phyloP scores from a whole-genome alignment of 1,140 invertebrate genomes.

The Monomorium pharaonis region DNA sequence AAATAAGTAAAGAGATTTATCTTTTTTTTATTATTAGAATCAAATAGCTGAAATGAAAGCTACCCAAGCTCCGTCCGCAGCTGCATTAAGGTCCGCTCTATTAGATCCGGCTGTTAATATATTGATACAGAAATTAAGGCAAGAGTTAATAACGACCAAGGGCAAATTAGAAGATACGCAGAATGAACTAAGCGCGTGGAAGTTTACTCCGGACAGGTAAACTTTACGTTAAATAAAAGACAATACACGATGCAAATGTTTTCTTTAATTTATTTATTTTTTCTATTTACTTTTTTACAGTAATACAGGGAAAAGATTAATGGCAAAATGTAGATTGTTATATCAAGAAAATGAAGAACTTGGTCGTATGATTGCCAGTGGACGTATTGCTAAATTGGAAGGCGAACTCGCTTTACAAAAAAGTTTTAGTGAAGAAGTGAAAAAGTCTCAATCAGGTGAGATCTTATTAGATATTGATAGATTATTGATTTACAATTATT shows the following conservation, averaged over 20 bases:
- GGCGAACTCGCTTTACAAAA: constrained; percentile 97
- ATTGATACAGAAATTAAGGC: constrained; percentile 95
- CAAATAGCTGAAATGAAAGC: constrained; percentile 96
- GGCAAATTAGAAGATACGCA: constrained; percentile 98
- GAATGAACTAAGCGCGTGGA: constrained; percentile 99
- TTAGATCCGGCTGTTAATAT: constrained; percentile 98
- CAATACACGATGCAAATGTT: not conserved
- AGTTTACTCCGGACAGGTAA: constrained; percentile 98
- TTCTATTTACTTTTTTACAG: no score
- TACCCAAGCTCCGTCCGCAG: constrained; percentile 91
- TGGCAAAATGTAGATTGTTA: constrained; percentile 98
- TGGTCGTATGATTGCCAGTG: constrained; percentile 97
- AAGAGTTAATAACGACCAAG: constrained; percentile 95
- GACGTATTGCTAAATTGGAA: constrained; percentile 97
- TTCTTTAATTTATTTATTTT: constrained; percentile 44
- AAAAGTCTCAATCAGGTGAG: constrained; percentile 97
- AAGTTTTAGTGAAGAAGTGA: constrained; percentile 98
- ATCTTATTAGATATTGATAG: constrained; percentile 62
- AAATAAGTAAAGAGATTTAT: constrained; percentile 19
- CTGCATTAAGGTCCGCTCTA: constrained; percentile 92
- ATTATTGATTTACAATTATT: constrained; percentile 40
- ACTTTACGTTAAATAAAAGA: constrained; percentile 22
- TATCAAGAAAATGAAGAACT: constrained; percentile 99
- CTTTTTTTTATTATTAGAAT: constrained; percentile 86
- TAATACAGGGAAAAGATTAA: constrained; percentile 98